Conservation (phyloP, 2,797 vertebrate species). For the Melanotaenia pygmaea region DNA sequence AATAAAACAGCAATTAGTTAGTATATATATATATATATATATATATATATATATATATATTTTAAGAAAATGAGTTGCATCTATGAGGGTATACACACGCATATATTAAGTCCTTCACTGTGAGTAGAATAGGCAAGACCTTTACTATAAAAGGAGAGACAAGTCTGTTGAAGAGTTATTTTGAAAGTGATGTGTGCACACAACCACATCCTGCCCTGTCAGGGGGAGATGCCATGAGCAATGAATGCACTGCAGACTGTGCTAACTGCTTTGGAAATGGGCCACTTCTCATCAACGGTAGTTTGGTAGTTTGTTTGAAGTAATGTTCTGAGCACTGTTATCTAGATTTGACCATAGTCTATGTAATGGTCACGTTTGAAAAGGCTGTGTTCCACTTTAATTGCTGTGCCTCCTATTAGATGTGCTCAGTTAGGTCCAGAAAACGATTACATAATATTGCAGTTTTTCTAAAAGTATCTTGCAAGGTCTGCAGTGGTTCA, state of each 20-base stretch:
- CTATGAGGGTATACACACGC: not conserved
- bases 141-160: conserved; percentile 84
- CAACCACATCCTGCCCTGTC: conserved; percentile 80
- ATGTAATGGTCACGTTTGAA: not conserved
- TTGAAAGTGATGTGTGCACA: conserved; percentile 75
- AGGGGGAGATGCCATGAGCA: conserved; percentile 54
- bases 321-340: not conserved
- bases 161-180: conserved; percentile 73
- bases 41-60: too few relatives aligned
- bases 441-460: not conserved
- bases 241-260: conserved; percentile 41
- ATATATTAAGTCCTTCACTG: conserved; percentile 12
- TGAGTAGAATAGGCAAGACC: conserved; percentile 23
- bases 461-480: conserved; percentile 11
- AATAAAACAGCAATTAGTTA: conserved; percentile 17
- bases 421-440: not conserved
- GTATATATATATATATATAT: not conserved
- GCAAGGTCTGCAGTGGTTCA: conserved; percentile 13
- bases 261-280: conserved; percentile 40
- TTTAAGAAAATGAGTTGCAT: too few relatives aligned
- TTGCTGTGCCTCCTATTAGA: not conserved
- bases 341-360: not conserved
- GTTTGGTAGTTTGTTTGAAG: not conserved
- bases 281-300: conserved; percentile 27
- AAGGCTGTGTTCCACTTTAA: not conserved